Evolutionary conservation across 64 coral and sea anemone species (phyloP), one percentile per base, ranked within the genome.

Genomic region (Acropora tenuis): DNA sequence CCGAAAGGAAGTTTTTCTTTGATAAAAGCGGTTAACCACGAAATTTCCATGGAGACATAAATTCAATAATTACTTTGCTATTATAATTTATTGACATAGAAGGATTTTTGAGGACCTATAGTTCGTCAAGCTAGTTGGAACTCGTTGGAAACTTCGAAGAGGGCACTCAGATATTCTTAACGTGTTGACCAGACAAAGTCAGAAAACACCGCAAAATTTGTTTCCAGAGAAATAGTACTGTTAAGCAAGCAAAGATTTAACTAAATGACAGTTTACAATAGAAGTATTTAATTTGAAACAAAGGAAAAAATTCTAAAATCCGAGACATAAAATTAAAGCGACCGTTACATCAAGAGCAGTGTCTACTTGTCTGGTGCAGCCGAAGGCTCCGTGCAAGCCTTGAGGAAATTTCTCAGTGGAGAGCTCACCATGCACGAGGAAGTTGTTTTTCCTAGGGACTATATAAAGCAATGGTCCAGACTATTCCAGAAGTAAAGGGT

Each of bases 21-120:
- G 47, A 9, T 76, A 46, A 9, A 17, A 47, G 63, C 57, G 79
- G 57, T 82, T 82, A 82, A 82, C 53, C 41, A 82, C 45, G 45
- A n/a, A 85, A 45, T 46, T 84, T 69, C 43, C 60, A 84, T 66
- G 18, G 60, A 69, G 6, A 17, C 19, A 45, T 0, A 7, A 71
- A 69, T 18, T 46, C 48, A 78, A 78, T 48, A 50, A 68, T 71
- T 48, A 83, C 65, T 49, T 71, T 48, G 42, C 45, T 49, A 72
- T 85, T 44, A 71, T 72, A 71, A 85, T 13, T 11, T 63, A 63
- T 63, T 50, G 18, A 85, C 49, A 17, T 85, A 9, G 16, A 41
- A 69, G 61, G 16, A 42, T 71, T 46, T 71, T 85, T n/a, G 12
- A 17, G 7, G 9, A 69, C 44, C 17, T n/a, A 60, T 48, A n/a